Base-by-base conservation (phyloP, 2,797 vertebrate species). In the Sebastes taczanowskii region DNA sequence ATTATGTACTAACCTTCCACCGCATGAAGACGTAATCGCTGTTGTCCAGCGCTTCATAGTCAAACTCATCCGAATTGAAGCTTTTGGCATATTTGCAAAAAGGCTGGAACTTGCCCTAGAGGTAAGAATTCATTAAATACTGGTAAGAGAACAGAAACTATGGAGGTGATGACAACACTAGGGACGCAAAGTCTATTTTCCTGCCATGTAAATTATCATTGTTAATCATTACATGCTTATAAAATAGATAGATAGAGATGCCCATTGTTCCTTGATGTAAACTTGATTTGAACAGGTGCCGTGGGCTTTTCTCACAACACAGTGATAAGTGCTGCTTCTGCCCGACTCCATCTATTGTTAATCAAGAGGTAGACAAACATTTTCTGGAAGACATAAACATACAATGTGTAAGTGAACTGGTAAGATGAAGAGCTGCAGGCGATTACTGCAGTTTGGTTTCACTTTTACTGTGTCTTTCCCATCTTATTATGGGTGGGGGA, bases 21-120 rank as follows among this genome's bases (percentile, higher is more conserved):
- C 99, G 96, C 99, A 99, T 99, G 95, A 99, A 99, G 94, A 99
- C 97, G 71, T 97, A 99, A 89, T 99, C 98, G 29, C 98, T 97
- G 62, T 94, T 97, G 93, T 98, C 97, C 91, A 99, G 95, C 52
- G 97, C 97, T 84, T 97, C 97, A 71, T 98, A 99, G 92, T 98
- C 97, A 93, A 99, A 99, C 87, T 99, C 97, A 77, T 99, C 98
- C 0, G 97, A 98, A 86, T 99, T 99, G 95, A 99, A 99, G 88
- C 94, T 98, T 96, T 98, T 99, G 94, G 97, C 97, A 86, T 98
- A 99, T 94, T 99, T 98, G 94, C 97, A 99, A 95, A 99, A 99
- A 82, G 99, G 97, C 86, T 98, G 97, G 90, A 99, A 99, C 92
- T 99, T 99, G 53, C 98, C 97, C 98, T 99, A 35, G 0, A 16